phyloP scores from a whole-genome alignment of 2,113 vertebrate species.

The Ibidorhyncha struthersii region DNA sequence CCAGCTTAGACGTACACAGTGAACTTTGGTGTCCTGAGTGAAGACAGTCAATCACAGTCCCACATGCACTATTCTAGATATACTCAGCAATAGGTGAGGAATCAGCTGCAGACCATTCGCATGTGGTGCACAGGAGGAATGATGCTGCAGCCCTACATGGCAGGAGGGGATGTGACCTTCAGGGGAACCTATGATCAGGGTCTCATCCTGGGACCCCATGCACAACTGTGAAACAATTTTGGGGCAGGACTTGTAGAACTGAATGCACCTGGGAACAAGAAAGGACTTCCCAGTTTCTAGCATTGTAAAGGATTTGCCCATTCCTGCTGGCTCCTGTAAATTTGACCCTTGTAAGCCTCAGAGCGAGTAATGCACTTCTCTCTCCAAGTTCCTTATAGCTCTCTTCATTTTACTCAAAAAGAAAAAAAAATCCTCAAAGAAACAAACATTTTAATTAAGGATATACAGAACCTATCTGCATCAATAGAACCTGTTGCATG shows the following conservation, averaged over 20 bases:
- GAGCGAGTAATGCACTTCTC: background rate
- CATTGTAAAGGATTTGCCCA: background rate
- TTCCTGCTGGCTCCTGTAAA: background rate
- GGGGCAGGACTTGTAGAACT: background rate
- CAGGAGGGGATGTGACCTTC: background rate
- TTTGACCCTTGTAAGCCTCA: background rate
- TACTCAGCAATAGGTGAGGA: background rate
- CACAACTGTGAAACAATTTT: background rate
- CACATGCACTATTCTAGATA: background rate
- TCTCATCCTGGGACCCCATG: accelerated
- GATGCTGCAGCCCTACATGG: background rate
- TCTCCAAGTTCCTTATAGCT: background rate
- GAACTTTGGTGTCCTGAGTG: background rate
- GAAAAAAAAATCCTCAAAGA: background rate
- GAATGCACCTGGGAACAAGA: background rate
- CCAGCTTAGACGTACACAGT: background rate
- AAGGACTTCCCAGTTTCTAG: background rate
- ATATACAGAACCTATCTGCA: background rate
- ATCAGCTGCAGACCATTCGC: background rate
- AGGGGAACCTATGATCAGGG: background rate
- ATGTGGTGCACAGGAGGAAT: background rate
- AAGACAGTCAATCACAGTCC: background rate
- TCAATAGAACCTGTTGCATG: background rate
- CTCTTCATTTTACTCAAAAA: background rate
- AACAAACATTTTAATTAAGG: background rate